phyloP scores from a whole-genome alignment of 2,113 vertebrate species.

The Pterocles gutturalis region DNA sequence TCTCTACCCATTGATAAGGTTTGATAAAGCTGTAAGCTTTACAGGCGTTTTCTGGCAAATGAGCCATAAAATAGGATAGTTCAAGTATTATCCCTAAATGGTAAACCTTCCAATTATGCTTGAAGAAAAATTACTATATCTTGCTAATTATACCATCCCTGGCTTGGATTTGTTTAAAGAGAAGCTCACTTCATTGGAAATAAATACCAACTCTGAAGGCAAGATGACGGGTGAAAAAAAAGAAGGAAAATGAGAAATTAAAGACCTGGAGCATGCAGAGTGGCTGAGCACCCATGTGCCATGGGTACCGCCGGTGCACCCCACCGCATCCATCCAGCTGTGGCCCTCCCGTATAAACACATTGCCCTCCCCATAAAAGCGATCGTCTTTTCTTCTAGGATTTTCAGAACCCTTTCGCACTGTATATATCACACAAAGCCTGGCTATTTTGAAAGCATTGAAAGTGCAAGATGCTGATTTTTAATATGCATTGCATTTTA shows the following conservation, averaged over 20 bases:
- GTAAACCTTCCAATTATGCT: slow-evolving; percentile 62
- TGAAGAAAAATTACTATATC: slow-evolving; percentile 53
- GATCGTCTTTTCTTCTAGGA: neutral
- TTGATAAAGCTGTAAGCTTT: slow-evolving; percentile 47
- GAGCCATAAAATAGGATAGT: slow-evolving; percentile 60
- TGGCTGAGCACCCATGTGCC: rapidly evolving
- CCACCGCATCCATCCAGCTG: neutral
- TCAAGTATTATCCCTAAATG: slow-evolving; percentile 50
- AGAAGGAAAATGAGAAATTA: neutral
- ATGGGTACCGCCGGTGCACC: neutral
- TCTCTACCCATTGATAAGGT: slow-evolving; percentile 4
- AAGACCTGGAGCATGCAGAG: neutral
- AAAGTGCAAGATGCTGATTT: neutral
- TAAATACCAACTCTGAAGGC: slow-evolving; percentile 5
- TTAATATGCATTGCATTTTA: neutral
- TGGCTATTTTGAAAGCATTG: neutral
- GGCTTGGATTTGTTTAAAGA: slow-evolving; percentile 52
- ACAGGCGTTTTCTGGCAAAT: slow-evolving; percentile 47
- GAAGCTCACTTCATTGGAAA: slow-evolving; percentile 33
- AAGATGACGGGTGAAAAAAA: neutral
- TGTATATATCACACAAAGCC: neutral
- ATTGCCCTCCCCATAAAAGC: neutral
- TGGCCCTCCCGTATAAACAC: neutral
- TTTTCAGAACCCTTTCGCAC: neutral
- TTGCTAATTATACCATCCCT: slow-evolving; percentile 64